Conservation (phyloP, 1,140 invertebrate genomes). For the Neuroterus valhalla region DNA sequence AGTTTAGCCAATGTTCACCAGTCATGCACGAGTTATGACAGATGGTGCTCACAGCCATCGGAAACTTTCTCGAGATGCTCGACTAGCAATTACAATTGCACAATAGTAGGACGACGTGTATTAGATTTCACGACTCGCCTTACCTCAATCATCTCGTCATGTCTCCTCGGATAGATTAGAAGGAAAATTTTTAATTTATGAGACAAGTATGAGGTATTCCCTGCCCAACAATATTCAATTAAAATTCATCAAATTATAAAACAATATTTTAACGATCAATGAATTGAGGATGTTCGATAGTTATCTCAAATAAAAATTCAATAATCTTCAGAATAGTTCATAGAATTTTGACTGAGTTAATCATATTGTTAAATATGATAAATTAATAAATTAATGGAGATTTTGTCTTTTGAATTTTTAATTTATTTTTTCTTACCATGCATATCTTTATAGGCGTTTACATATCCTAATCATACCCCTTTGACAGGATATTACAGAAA, state of each 20-base stretch:
- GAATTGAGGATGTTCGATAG: no score
- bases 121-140: slow-evolving; percentile 43
- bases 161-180: slow-evolving; percentile 21
- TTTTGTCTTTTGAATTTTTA: no score
- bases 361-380: no score
- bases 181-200: not conserved
- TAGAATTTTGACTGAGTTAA: no score
- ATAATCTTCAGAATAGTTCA: no score
- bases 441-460: no score
- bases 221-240: not conserved
- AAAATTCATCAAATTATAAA: not conserved
- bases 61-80: slow-evolving; percentile 53
- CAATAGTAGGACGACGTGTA: slow-evolving; percentile 55
- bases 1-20: slow-evolving; percentile 15
- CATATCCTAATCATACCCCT: no score
- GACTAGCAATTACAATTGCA: slow-evolving; percentile 62
- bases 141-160: slow-evolving; percentile 11
- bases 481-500: no score
- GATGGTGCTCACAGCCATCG: slow-evolving; percentile 42
- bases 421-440: no score
- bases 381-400: no score
- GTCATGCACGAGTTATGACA: slow-evolving; percentile 46
- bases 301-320: no score
- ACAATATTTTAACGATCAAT: not conserved
- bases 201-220: not conserved